Percentiles rank a stretch among this genome's conserved stretches.
Evolutionary conservation across 2,113 vertebrate genomes (phyloP).

Genomic region (Saccopteryx leptura): DNA sequence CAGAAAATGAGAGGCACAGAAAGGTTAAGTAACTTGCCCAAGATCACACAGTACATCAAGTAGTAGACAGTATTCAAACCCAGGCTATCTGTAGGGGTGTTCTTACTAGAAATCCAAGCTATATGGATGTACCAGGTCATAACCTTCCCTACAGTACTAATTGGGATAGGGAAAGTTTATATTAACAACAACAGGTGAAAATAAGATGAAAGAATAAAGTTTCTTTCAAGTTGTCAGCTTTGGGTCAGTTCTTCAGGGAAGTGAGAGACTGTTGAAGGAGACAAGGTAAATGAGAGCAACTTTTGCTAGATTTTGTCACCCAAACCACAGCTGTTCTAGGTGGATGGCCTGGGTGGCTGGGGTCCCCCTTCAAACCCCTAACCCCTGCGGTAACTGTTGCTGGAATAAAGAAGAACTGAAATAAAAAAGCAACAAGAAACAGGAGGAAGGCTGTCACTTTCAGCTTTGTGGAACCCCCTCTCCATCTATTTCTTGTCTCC

Average conservation of each 20-base stretch:
- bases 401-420: background rate
- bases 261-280: background rate
- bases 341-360: too few relatives aligned
- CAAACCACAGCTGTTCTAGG: background rate
- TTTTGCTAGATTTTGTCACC: background rate
- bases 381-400: too few relatives aligned
- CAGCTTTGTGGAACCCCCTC: background rate
- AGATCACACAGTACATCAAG: background rate
- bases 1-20: background rate
- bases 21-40: background rate
- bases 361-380: background rate
- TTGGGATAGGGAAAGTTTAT: background rate
- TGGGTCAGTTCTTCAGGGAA: background rate
- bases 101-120: background rate
- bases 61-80: background rate
- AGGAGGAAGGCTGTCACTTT: too few relatives aligned
- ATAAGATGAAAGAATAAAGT: background rate
- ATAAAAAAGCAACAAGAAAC: background rate
- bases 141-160: background rate
- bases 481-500: background rate
- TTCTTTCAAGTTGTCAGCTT: background rate
- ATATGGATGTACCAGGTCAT: background rate
- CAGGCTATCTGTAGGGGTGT: background rate
- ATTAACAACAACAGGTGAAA: background rate
- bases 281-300: background rate